Percentiles rank a stretch among this genome's conserved stretches.
phyloP scores from a whole-genome alignment of 2,797 vertebrate genomes.

The Smutsia gigantea region DNA sequence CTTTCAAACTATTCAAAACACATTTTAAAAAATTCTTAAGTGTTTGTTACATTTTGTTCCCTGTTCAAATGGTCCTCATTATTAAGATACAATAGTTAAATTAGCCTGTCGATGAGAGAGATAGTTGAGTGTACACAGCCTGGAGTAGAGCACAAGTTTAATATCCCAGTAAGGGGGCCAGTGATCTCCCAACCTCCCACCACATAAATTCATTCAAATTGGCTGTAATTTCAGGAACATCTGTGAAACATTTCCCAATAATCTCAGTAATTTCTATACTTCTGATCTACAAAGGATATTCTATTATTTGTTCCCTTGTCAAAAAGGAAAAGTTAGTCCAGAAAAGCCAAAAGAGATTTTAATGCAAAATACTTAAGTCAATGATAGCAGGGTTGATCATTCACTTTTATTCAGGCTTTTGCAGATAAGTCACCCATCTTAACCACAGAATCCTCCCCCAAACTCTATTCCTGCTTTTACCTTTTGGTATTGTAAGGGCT shows the following conservation, averaged over 20 bases:
- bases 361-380: slow-evolving; percentile 44
- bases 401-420: slow-evolving; percentile 30
- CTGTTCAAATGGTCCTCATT: not conserved
- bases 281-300: slow-evolving; percentile 59
- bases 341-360: slow-evolving; percentile 55
- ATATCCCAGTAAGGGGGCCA: slow-evolving; percentile 65
- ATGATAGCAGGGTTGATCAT: slow-evolving; percentile 17
- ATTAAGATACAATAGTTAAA: slow-evolving; percentile 17
- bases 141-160: slow-evolving; percentile 64
- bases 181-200: slow-evolving; percentile 20
- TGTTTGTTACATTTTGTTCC: not conserved
- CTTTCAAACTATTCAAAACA: not conserved
- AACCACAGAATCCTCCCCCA: not conserved
- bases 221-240: slow-evolving; percentile 76
- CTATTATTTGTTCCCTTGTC: slow-evolving; percentile 44
- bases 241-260: slow-evolving; percentile 78
- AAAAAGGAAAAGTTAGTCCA: slow-evolving; percentile 39
- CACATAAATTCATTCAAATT: slow-evolving; percentile 59
- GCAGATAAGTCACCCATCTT: not conserved
- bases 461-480: not conserved
- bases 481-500: not conserved
- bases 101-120: slow-evolving; percentile 23
- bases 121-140: not conserved
- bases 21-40: no score
- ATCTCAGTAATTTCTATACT: slow-evolving; percentile 75